phyloP scores from a whole-genome alignment of 2,888 invertebrate genomes.

The Ecliptopera silaceata region DNA sequence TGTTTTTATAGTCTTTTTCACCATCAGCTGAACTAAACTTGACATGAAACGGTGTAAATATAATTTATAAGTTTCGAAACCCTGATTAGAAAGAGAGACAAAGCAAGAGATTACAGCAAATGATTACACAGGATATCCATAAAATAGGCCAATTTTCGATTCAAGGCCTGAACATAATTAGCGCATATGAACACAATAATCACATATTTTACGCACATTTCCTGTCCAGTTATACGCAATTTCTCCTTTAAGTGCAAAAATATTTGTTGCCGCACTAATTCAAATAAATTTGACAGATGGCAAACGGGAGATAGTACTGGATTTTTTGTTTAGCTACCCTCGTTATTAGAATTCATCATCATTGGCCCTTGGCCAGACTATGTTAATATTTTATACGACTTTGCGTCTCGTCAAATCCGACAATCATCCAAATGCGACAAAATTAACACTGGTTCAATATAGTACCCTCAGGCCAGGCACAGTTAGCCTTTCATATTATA shows the following conservation, averaged over 20 bases:
- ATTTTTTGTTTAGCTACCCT: too few species aligned
- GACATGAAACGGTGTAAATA: slow-evolving; percentile 1
- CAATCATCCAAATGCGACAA: too few species aligned
- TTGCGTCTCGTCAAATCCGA: too few species aligned
- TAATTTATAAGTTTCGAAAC: slow-evolving; percentile 14
- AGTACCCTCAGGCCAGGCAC: too few species aligned
- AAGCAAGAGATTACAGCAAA: slow-evolving; percentile 23
- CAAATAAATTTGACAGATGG: neutral
- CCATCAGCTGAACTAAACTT: too few species aligned
- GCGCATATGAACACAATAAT: slow-evolving; percentile 35
- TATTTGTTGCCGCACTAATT: neutral
- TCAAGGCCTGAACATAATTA: slow-evolving; percentile 24
- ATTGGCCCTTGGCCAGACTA: too few species aligned
- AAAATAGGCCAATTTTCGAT: neutral
- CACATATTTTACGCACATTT: slow-evolving; percentile 24
- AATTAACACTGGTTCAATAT: too few species aligned
- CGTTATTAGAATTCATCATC: too few species aligned
- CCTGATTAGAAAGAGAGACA: slow-evolving; percentile 29
- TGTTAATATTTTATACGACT: too few species aligned
- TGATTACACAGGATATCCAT: slow-evolving; percentile 25
- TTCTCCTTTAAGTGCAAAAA: neutral
- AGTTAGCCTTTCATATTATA: too few species aligned
- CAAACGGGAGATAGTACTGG: neutral
- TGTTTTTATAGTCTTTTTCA: neutral
- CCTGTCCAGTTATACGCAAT: neutral